Evolutionary conservation across 2,888 invertebrate species (phyloP).

Genomic region (Pristionchus entomophagus): DNA sequence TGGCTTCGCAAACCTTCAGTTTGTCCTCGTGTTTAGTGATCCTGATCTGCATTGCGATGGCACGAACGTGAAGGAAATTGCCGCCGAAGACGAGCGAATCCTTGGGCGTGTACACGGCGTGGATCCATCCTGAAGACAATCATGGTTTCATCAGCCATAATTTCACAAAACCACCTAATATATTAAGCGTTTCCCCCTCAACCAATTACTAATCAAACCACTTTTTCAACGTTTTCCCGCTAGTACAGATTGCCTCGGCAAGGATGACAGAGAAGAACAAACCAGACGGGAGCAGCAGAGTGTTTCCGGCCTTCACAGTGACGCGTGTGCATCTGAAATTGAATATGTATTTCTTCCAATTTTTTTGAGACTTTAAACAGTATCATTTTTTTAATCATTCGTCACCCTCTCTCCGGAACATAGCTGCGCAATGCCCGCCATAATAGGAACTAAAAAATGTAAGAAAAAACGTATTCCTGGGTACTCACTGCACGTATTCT

Average conservation of each 20-base stretch:
- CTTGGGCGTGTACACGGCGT: conserved; percentile 95
- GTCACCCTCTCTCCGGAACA: not conserved
- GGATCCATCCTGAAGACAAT: conserved; percentile 94
- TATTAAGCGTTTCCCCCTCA: conserved; percentile 63
- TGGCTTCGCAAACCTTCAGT: conserved; percentile 86
- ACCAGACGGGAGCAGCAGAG: conserved; percentile 90
- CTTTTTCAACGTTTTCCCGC: no score
- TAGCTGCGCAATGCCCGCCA: no score
- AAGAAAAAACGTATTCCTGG: no score
- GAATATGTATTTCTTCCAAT: conserved; percentile 21
- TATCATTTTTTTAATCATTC: not conserved
- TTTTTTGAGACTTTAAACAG: not conserved
- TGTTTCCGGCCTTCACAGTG: conserved; percentile 86
- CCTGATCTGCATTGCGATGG: conserved; percentile 93
- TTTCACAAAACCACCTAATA: conserved; percentile 76
- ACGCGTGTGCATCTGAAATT: conserved; percentile 83
- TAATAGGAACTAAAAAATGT: no score
- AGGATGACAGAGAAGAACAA: not conserved
- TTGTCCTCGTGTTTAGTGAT: conserved; percentile 95
- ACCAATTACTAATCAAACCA: no score
- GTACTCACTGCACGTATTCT: conserved; percentile 80
- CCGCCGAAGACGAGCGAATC: conserved; percentile 98
- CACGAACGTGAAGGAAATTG: conserved; percentile 95
- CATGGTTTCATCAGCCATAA: conserved; percentile 88
- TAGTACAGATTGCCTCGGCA: no score